Base-by-base conservation (phyloP, 2,113 vertebrate species). In the Notothenia rossii region DNA sequence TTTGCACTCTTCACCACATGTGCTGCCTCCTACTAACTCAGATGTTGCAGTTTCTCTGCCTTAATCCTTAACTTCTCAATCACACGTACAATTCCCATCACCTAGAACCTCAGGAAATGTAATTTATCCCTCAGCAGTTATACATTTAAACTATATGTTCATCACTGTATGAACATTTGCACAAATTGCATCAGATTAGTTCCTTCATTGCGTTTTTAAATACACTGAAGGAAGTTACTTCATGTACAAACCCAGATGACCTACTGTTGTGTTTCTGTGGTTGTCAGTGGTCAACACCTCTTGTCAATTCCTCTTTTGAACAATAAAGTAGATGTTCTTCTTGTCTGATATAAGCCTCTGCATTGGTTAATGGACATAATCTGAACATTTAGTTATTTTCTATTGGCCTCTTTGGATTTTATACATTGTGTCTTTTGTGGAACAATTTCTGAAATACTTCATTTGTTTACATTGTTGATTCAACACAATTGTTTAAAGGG, bases 1-100 rank as follows among this genome's bases (percentile, higher is more conserved):
- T 65, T 50, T 88, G 86, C 81, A 69, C 49, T 7, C 13, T 18
- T 68, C 59, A 73, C 79, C 84, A 75, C 72, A 48, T 7, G 18
- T 15, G 18, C 51, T 46, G 40, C 10, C 0, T 17, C 11, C 8
- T 50, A 72, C 51, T 62, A 61, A 22, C 43, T 77, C 58, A 53
- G 43, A 20, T 2, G 22, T 46, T 58, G 2, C 46, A 67, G 53
- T 78, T 84, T 54, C 55, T 79, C 58, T n/a, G 20, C 12, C 40
- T 68, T n/a, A 64, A 40, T 33, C n/a, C 36, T 51, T 14, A 25
- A 36, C 18, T 49, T 40, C 46, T 74, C 50, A 43, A 18, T 58
- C 65, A 18, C 46, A 59, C 29, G 15, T 9, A 5, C 6, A 43
- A 66, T 72, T 43, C 45, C 3, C 15, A n/a, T 33, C 7, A 11